Evolutionary conservation across 2,113 vertebrate genomes (phyloP), one percentile per base, ranked within the genome.

Genomic region (Platichthys flesus): DNA sequence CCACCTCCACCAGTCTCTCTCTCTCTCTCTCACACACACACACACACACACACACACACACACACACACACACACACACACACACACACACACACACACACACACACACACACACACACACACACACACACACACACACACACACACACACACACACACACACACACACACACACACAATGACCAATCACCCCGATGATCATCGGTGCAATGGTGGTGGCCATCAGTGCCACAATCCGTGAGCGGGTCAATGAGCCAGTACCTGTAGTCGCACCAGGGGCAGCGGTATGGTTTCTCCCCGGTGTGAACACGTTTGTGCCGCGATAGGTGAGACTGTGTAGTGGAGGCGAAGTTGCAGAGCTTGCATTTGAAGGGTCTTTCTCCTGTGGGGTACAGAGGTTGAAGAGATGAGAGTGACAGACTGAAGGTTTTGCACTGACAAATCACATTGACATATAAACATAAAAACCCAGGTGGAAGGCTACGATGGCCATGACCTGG

Each of bases 191-290:
- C 88, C 93, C 91, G 87, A 89, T 79, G 78, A 91, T 89, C 83
- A 85, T 90, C 83, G 86, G 83, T 79, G 78, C 85, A 83, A 79
- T 20, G 20, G 71, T 64, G 79, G 86, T 49, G 24, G 74, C 78
- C 84, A 91, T 92, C 79, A 87, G 82, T 65, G 51, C 85, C 67
- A 61, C 79, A 85, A 83, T 72, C 81, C 76, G 28, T 81, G 69
- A 35, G 76, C 2, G 12, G 81, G 76, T 84, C 90, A 91, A 90
- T 74, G 87, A 93, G 85, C 88, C 79, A 68, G 90, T 96, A 99
- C 98, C 98, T 99, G 96, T 99, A 99, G 92, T 99, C 97, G 90
- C 98, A 99, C 98, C 98, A 99, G 90, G 98, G 98, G 92, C 98
- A 99, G 81, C 96, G 95, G 92, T 99, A 99, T 5, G 98, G 98